Evolutionary conservation across 30 jellyfish, hydroid and myxozoan species (phyloP).

Genomic region (Chironex yamaguchii): DNA sequence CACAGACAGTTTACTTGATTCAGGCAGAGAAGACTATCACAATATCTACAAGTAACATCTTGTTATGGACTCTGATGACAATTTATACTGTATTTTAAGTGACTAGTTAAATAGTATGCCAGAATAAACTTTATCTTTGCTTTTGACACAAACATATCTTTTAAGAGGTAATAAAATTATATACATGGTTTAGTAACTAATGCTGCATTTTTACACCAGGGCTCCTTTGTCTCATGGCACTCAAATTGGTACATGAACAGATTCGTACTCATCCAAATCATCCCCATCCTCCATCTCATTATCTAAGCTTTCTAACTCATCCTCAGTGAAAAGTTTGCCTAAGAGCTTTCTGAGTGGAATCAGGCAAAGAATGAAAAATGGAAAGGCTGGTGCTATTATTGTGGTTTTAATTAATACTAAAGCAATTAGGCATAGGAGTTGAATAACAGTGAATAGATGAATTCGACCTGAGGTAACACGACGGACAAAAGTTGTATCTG

Average conservation of each 20-base stretch:
- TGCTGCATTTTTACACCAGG: no score
- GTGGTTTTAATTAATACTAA: constrained; percentile 75
- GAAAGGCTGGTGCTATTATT: constrained; percentile 79
- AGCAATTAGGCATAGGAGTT: constrained; percentile 57
- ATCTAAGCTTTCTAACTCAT: constrained; percentile 81
- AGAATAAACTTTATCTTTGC: no score
- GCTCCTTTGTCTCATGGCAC: no score
- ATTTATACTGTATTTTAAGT: no score
- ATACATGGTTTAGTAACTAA: no score
- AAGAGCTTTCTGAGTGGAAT: constrained; percentile 67
- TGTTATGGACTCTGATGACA: no score
- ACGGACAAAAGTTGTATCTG: constrained; percentile 76
- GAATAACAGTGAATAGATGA: constrained; percentile 78
- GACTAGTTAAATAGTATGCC: no score
- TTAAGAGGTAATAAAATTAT: no score
- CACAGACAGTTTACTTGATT: no score
- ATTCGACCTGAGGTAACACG: constrained; percentile 71
- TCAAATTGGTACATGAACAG: background rate
- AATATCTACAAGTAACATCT: no score
- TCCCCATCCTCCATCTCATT: constrained; percentile 63
- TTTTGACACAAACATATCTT: no score
- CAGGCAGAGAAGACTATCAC: no score
- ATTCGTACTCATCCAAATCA: background rate
- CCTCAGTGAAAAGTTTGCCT: constrained; percentile 67
- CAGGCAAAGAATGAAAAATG: constrained; percentile 78